Base-by-base conservation (phyloP, 2,113 vertebrate genomes). In the Solea solea region DNA sequence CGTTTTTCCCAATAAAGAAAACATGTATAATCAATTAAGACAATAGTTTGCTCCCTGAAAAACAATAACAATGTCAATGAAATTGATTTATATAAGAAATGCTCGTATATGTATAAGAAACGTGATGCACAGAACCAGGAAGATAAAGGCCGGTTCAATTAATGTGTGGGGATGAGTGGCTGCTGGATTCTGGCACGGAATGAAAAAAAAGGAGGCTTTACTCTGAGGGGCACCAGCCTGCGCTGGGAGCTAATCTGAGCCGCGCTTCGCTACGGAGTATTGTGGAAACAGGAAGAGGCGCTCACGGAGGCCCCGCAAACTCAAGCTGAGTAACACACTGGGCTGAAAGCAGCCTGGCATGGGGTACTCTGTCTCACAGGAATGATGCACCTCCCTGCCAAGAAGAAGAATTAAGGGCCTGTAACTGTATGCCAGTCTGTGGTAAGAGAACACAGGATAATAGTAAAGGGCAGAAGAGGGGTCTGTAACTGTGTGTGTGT, bases 291-390 rank as follows among this genome's bases (percentile, higher is more conserved):
- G 91, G 87, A 90, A 91, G 86, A 78, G 86, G 72, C 71, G 85
- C 86, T 88, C 83, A 62, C 60, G 66, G 82, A 87, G 85, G 88
- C 87, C 84, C 87, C 44, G 78, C 75, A 50, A 87, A 83, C 86
- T 82, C 85, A 83, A 84, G 83, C 87, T 12, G 86, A 86, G 89
- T 84, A 79, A 86, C 89, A 87, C 86, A 81, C 81, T 80, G 71
- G 83, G 80, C 88, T 91, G 84, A 92, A 93, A 90, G 77, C 84
- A 87, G 85, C 80, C 82, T 83, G 84, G 87, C 88, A 86, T 86
- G 89, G 76, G 84, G 87, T 60, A 42, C 61, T 68, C 71, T 61
- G 78, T 83, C 83, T 78, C 86, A 81, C 88, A 85, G 86, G 83
- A 89, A 80, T 79, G 76, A 71, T 62, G 86, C 72, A 68, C 80